Conservation (phyloP, 1,140 invertebrate species). For the Sminthurinus signatus region DNA sequence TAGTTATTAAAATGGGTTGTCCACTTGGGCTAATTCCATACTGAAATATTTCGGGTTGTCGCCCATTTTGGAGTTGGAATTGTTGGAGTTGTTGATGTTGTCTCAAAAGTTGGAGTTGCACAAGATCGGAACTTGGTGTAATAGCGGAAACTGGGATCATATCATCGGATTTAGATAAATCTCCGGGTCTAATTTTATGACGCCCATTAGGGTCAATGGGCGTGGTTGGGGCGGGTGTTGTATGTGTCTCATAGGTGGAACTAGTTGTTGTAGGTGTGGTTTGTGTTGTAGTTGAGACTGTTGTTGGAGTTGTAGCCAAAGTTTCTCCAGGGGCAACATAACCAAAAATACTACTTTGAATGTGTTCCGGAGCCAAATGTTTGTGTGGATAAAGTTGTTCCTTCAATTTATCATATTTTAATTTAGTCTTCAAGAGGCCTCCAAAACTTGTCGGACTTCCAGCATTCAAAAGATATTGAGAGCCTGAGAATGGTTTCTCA, state of each 20-base stretch:
- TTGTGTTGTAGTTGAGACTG: neutral
- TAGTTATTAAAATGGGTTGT: conserved; percentile 8
- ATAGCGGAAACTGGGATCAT: conserved; percentile 20
- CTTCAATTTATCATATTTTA: conserved; percentile 35
- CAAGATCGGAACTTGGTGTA: conserved; percentile 7
- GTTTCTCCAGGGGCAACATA: neutral
- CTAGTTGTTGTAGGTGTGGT: neutral
- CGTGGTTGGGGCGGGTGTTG: neutral
- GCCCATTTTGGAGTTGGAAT: neutral
- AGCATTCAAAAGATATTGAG: no score
- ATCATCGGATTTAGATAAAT: conserved; percentile 27
- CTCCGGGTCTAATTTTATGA: conserved; percentile 36
- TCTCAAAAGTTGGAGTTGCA: neutral
- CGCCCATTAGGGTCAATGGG: conserved; percentile 27
- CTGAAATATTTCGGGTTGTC: neutral
- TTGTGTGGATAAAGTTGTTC: conserved; percentile 31
- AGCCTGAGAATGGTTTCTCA: no score
- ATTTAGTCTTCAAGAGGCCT: conserved; percentile 30
- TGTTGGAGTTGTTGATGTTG: neutral
- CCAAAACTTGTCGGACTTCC: conserved; percentile 26
- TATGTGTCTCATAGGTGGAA: neutral
- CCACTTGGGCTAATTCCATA: conserved; percentile 16
- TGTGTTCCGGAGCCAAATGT: conserved; percentile 3
- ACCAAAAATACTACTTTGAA: neutral
- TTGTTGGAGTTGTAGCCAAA: neutral